Base-by-base conservation (phyloP, 2,797 vertebrate genomes). In the Alca torda region DNA sequence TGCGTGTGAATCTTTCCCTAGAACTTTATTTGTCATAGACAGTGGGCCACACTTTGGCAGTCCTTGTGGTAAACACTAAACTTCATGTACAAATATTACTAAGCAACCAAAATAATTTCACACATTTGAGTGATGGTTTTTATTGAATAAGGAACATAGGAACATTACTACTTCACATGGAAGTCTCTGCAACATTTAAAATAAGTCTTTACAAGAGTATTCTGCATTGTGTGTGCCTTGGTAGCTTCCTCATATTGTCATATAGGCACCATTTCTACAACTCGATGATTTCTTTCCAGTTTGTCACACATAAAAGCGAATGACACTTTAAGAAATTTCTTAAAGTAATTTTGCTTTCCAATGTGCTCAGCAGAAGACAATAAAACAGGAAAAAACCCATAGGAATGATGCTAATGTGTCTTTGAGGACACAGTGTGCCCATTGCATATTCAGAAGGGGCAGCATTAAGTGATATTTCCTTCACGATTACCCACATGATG, bases 401-500 rank as follows among this genome's bases (percentile, higher is more conserved):
- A 25, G 74, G 33, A 45, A 20, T 1, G 7, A 9, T 50, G 33
- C 33, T 50, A 35, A 54, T 3, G 1, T 10, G 13, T 28, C 12
- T 79, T 69, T 77, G 51, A 53, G 33, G 59, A 45, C 31, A 46
- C 0, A 3, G 7, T 35, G n/a, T 57, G 31, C 11, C 21, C 13
- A 11, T 3, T n/a, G 35, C 7, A 31, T 31, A 2, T 0, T n/a
- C 31, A 80, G 30, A 87, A 68, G 13, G 16, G 25, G 13, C 3
- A 85, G 19, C 20, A 69, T 23, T 60, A 83, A 72, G 15, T 57
- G 37, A 3, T 51, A 41, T 46, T 89, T 89, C 51, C 30, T 78
- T 89, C 46, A 39, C 0, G 0, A 28, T 53, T 78, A 57, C 9
- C 16, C 17, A 5, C 0, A 0, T 20, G 7, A 76, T 37, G 53